These are phyloP conservation scores for Eleutherodactylus coqui DNA, from an alignment of 2,797 vertebrate genomes.

Conservation along the genomic window DNA sequence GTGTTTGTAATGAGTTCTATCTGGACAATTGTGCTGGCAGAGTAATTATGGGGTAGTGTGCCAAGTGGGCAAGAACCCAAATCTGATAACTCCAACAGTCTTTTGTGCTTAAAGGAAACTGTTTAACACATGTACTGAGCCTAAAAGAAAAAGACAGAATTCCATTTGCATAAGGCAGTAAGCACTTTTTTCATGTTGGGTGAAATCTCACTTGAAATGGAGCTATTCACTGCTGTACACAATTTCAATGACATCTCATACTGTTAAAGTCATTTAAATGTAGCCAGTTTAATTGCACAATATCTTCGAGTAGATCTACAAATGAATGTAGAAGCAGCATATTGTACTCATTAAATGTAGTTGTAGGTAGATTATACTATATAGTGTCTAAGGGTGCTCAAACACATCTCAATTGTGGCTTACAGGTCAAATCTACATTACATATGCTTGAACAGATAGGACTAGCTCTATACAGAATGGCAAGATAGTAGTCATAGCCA, in stretches of 20 bases:
- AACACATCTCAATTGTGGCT: background rate
- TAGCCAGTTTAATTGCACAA: conserved; percentile 15
- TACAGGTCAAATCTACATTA: background rate
- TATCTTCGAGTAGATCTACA: conserved; percentile 10
- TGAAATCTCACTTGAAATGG: background rate
- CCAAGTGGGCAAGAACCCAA: conserved; percentile 61
- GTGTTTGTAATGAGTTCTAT: conserved; percentile 59
- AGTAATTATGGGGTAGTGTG: conserved; percentile 58
- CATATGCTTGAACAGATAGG: too few species aligned
- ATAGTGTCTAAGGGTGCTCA: background rate
- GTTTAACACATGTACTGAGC: conserved; percentile 51
- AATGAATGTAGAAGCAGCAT: background rate
- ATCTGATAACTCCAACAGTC: conserved; percentile 55
- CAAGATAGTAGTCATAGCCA: too few species aligned
- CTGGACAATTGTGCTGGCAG: conserved; percentile 55
- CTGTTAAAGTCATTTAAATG: conserved; percentile 36
- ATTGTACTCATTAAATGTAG: background rate
- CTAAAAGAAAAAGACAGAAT: conserved; percentile 38
- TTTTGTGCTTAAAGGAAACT: conserved; percentile 51
- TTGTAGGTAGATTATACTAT: background rate
- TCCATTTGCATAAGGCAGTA: conserved; percentile 38
- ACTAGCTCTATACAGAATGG: too few species aligned
- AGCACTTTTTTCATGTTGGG: conserved; percentile 18
- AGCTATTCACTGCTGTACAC: background rate
- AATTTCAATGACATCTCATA: background rate